phyloP scores from a whole-genome alignment of 2,797 vertebrate genomes.

The Picus viridis region DNA sequence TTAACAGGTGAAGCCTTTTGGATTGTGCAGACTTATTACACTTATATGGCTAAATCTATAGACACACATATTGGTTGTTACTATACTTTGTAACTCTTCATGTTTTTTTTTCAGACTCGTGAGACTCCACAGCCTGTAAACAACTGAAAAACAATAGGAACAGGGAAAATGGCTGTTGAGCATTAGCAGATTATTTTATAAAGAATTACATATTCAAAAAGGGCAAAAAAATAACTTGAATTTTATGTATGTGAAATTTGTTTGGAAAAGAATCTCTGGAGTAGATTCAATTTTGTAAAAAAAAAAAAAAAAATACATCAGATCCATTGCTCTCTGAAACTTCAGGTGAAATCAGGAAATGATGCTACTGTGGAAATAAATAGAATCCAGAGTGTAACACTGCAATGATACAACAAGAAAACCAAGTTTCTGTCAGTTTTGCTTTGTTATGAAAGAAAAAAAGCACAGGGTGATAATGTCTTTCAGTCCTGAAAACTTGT shows the following conservation, averaged over 20 bases:
- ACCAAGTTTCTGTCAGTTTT: neutral
- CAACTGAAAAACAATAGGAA: neutral
- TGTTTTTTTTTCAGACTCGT: neutral
- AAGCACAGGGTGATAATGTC: neutral
- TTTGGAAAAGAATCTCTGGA: neutral
- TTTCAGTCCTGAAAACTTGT: neutral
- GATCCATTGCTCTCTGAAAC: neutral
- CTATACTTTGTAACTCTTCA: neutral
- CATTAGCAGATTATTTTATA: neutral
- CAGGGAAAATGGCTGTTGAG: neutral
- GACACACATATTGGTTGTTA: neutral
- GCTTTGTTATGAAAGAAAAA: neutral
- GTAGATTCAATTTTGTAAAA: neutral
- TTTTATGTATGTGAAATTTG: neutral
- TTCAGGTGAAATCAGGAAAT: neutral
- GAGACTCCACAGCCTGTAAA: neutral
- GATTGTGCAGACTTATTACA: neutral
- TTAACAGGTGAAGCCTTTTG: conserved; percentile 27
- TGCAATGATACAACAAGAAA: neutral
- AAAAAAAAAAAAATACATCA: neutral
- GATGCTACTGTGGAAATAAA: neutral
- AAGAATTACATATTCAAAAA: neutral
- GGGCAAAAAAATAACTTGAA: neutral
- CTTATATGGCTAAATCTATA: neutral
- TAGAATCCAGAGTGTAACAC: neutral